phyloP scores from a whole-genome alignment of 1,140 invertebrate species.

The Zaprionus taronus region DNA sequence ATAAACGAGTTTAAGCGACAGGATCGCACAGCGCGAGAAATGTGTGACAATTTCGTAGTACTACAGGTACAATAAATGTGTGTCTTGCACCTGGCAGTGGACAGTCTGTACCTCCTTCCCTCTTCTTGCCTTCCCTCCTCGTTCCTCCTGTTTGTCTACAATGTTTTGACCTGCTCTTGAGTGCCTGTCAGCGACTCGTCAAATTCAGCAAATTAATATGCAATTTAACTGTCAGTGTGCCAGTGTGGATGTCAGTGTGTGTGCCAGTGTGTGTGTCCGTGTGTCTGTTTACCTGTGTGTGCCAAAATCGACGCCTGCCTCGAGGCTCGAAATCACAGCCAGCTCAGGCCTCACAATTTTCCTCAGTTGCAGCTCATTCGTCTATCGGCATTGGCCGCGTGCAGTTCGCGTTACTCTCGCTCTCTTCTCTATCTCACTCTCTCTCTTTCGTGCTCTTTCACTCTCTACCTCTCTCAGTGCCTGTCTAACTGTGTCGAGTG shows the following conservation, averaged over 20 bases:
- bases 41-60: conserved; percentile 21
- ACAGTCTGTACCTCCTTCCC: not conserved
- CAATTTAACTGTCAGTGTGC: conserved; percentile 69
- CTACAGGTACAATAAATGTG: too few species aligned
- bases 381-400: conserved; percentile 49
- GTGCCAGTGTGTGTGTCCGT: not conserved
- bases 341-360: conserved; percentile 3
- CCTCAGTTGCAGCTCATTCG: conserved; percentile 51
- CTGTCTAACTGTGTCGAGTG: conserved; percentile 42
- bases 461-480: conserved; percentile 14
- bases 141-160: not conserved
- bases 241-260: conserved; percentile 5
- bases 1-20: conserved; percentile 13
- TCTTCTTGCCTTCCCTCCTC: not conserved
- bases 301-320: conserved; percentile 24
- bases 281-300: conserved; percentile 23
- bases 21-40: conserved; percentile 21
- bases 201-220: conserved; percentile 74
- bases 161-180: conserved; percentile 28
- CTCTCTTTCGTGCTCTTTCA: not conserved
- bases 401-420: conserved; percentile 44
- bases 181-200: conserved; percentile 46
- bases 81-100: conserved; percentile 40
- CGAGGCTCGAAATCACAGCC: conserved; percentile 27
- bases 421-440: not conserved